phyloP scores from a whole-genome alignment of 2,113 vertebrate species.

The Labeo rohita region DNA sequence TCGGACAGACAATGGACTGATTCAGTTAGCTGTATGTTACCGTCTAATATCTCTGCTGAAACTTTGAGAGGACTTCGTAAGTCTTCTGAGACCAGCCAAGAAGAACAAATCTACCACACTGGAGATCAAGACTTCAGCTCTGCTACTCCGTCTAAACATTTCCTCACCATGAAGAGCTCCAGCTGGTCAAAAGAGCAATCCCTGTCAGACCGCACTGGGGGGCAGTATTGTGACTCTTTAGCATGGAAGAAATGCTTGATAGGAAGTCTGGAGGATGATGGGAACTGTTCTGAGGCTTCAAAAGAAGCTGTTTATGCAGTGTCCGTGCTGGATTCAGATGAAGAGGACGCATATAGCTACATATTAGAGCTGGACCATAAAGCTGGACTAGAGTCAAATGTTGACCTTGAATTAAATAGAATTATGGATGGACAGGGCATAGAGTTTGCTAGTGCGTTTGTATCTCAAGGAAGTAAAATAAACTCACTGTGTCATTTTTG shows the following conservation, averaged over 20 bases:
- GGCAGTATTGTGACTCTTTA: conserved; percentile 39
- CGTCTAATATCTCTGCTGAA: neutral
- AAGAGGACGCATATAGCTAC: conserved; percentile 70
- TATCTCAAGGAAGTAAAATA: neutral
- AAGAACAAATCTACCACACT: neutral
- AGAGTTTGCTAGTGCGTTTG: neutral
- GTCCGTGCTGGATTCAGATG: conserved; percentile 65
- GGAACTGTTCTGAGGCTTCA: conserved; percentile 57
- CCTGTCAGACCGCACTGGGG: conserved; percentile 2
- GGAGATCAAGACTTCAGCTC: conserved; percentile 49
- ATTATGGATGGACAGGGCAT: neutral
- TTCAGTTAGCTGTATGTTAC: neutral
- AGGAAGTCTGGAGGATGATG: conserved; percentile 15
- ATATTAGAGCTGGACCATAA: conserved; percentile 72
- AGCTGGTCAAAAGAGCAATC: neutral
- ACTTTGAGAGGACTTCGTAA: neutral
- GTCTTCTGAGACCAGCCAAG: neutral
- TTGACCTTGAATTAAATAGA: neutral
- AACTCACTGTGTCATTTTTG: neutral
- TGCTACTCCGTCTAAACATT: neutral
- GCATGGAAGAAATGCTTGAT: conserved; percentile 21
- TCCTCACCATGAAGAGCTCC: neutral
- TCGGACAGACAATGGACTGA: neutral
- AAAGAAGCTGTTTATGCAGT: conserved; percentile 65
- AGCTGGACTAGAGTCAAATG: neutral